Base-by-base conservation (phyloP, 2,797 vertebrate genomes). In the Chrysocyon brachyurus region DNA sequence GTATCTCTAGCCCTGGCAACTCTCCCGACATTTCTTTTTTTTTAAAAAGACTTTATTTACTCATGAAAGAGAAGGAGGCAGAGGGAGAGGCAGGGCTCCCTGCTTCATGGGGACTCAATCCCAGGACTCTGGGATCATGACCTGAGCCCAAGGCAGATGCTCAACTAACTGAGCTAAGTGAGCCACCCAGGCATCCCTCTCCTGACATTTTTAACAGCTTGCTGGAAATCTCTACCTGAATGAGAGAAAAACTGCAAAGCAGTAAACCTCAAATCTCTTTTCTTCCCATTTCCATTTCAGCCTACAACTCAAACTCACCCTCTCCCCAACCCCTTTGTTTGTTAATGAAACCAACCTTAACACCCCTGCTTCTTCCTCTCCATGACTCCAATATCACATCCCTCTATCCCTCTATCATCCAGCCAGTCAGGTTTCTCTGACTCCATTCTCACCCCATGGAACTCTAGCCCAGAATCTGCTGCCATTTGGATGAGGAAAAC, bases 401-500 rank as follows among this genome's bases (percentile, higher is more conserved):
- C 49, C 12, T 54, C 14, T 24, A 36, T 4, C n/a, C 57, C 16
- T 66, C 26, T 7, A 10, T 46, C 85, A 57, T 66, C 75, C 15
- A 28, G 19, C 24, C 63, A 46, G 33, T 16, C 33, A 49, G 17
- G 10, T 12, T 77, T n/a, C 33, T 90, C 21, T 57, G 61, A 33
- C 12, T 78, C 81, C 6, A 87, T 6, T 68, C 54, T 87, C 10
- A 31, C 3, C 19, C 28, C 1, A 0, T 5, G 2, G 46, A 87
- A 5, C 33, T 95, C 36, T 72, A 64, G 70, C 64, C 52, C 57
- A 63, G 54, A 81, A 92, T 73, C 28, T 78, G 57, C 52, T 56
- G 54, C 36, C 66, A 59, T 94, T 93, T 63, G 46, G 49, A 61
- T 75, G 73, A 78, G 57, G 36, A 87, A 94, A 95, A 56, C 56